Base-by-base conservation (phyloP, 92 coral and sea anemone species). In the Actinernus sp. region DNA sequence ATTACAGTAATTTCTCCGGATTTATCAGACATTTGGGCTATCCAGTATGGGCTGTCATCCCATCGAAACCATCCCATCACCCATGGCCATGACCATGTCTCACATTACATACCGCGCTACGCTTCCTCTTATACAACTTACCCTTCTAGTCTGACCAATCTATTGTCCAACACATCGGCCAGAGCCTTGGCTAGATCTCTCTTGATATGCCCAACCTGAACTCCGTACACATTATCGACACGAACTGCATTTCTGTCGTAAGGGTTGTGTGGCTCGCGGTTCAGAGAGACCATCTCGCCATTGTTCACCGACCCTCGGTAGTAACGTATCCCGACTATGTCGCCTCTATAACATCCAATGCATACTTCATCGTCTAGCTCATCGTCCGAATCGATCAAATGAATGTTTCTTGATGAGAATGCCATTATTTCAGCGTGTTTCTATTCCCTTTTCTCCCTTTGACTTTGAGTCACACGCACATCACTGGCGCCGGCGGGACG, bases 201-300 rank as follows among this genome's bases (percentile, higher is more conserved):
- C 36, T 88, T 88, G 55, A 88, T 88, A 41, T 88, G 95, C 1
- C 95, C 95, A 20, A 88, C 95, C 58, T 88, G 95, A 26, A 88
- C 74, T 2, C 95, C 90, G 49, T 36, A 78, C 8, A 88, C 95
- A 73, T 88, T 88, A 13, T 83, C 84, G 3, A 88, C 83, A 2
- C 95, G 73, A n/a, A 88, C 78, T 9, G 95, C 95, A 28, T 88
- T 88, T 52, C 81, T 65, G 58, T 88, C 95, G 75, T 88, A 88
- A n/a, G 83, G 90, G 34, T 88, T 88, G 57, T 64, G 74, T 0
- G 95, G 95, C 57, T 88, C 95, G 28, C 95, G 68, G 19, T 37
- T 28, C 12, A 88, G 72, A 0, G 95, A 88, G 11, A 88, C 95
- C 95, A 88, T 83, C 46, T 88, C 95, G 31, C 82, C 81, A 66